Conservation (phyloP, 1,140 invertebrate genomes). For the Tyrophagus putrescentiae region DNA sequence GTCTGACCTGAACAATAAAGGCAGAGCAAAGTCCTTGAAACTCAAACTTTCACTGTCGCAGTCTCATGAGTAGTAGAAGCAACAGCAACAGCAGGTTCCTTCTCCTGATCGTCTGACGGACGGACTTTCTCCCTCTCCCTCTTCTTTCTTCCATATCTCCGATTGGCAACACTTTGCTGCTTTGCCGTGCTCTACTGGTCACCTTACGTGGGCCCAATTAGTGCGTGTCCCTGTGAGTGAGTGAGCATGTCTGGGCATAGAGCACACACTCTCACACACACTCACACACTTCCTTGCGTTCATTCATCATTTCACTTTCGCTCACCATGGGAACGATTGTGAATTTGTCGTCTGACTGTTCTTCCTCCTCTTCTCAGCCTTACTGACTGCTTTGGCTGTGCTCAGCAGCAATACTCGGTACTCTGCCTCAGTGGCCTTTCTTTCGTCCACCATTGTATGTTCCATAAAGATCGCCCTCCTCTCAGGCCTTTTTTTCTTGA, state of each 20-base stretch:
- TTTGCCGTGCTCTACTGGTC: conserved; percentile 4
- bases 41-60: conserved; percentile 1
- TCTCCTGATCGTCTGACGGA: no score
- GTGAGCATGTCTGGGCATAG: not conserved
- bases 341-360: not conserved
- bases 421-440: no score
- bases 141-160: not conserved
- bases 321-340: conserved; percentile 9
- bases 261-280: no score
- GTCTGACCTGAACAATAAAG: no score
- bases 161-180: not conserved
- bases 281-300: conserved; percentile 1
- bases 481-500: no score
- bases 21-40: conserved; percentile 8
- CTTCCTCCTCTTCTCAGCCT: no score
- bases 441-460: no score
- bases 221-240: not conserved
- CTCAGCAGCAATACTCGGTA: no score
- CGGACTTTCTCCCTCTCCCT: not conserved
- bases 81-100: no score
- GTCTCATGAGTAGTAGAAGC: no score
- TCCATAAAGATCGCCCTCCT: no score
- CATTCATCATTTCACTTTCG: conserved; percentile 13
- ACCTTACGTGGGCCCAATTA: conserved; percentile 5
- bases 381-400: no score